phyloP scores from a whole-genome alignment of 2,113 vertebrate species.

The Zeus faber region DNA sequence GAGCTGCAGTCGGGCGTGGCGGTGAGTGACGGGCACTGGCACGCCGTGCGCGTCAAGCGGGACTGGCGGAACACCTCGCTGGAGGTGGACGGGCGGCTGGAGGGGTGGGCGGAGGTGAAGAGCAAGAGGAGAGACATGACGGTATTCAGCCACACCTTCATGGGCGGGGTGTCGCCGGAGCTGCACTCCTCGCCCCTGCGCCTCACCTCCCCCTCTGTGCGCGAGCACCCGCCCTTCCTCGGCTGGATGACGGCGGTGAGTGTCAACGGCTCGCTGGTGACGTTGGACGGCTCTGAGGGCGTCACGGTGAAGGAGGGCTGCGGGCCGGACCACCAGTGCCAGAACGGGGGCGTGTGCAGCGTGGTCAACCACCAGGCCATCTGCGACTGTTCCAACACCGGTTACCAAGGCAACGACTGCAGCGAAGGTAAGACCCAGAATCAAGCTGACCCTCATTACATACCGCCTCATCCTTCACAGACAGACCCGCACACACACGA shows the following conservation, averaged over 20 bases:
- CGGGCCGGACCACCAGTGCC: constrained; percentile 84
- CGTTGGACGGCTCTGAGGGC: constrained; percentile 83
- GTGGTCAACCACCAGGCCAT: constrained; percentile 89
- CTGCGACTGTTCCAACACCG: constrained; percentile 95
- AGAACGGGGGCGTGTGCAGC: constrained; percentile 94
- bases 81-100: constrained; percentile 86
- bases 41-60: constrained; percentile 84
- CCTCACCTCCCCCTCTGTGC: constrained; percentile 84
- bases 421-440: constrained; percentile 92
- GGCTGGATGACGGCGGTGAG: constrained; percentile 91
- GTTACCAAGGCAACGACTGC: constrained; percentile 97
- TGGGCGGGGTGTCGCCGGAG: constrained; percentile 90
- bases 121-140: constrained; percentile 98
- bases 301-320: constrained; percentile 82
- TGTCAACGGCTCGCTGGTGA: constrained; percentile 81
- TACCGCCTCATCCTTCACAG: constrained; percentile 51
- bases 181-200: constrained; percentile 85
- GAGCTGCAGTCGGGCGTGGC: constrained; percentile 87
- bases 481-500: constrained; percentile 10
- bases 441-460: constrained; percentile 61
- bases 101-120: constrained; percentile 94
- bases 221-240: constrained; percentile 86
- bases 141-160: constrained; percentile 91
- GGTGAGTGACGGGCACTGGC: constrained; percentile 92
- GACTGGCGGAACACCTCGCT: constrained; percentile 96